Evolutionary conservation across 2,113 vertebrate species (phyloP), one percentile per base, ranked within the genome.

Genomic region (Oxyruncus cristatus): DNA sequence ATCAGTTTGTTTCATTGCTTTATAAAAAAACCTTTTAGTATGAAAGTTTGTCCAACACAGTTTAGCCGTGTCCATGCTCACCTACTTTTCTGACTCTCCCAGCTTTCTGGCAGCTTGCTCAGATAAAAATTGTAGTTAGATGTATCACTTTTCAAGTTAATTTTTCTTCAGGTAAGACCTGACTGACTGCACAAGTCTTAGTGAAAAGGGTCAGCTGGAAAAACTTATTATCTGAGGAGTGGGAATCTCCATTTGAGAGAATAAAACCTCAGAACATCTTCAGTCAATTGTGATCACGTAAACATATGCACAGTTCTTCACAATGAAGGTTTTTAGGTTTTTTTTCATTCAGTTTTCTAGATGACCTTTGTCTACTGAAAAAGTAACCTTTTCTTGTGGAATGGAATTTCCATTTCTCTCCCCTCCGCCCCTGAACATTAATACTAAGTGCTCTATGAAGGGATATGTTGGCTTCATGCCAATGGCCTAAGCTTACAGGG

Each of bases 331-430:
- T 56, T 56, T 33, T 55, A 13, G 41, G 41, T 13, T 42, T 41
- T 41, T 56, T 58, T n/a, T n/a, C 1, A 49, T 50, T 27, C 67
- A 14, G 1, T 61, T 88, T 74, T 12, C 46, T 77, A 55, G 5
- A 11, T 78, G 50, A 65, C 6, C 26, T 83, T 85, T 73, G 52
- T 47, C 12, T 83, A 35, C 11, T 23, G 41, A 61, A 22, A 62
- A 87, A 62, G 5, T 12, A 47, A 28, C 0, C 0, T 35, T 77
- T 61, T 58, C 42, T 6, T 30, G 8, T 55, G 27, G 15, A 73
- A 58, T 28, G 6, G 8, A 37, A 66, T 50, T 81, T 91, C 21
- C 10, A 42, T 72, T 81, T 72, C 17, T 67, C 11, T 75, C 23
- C 5, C 39, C 11, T 53, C 75, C 2, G 4, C 20, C 1, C 5